A percentile compares a stretch with the other conserved stretches of the same genome.
phyloP scores from a whole-genome alignment of 1,140 invertebrate genomes.

The Phymorhynchus buccinoides region DNA sequence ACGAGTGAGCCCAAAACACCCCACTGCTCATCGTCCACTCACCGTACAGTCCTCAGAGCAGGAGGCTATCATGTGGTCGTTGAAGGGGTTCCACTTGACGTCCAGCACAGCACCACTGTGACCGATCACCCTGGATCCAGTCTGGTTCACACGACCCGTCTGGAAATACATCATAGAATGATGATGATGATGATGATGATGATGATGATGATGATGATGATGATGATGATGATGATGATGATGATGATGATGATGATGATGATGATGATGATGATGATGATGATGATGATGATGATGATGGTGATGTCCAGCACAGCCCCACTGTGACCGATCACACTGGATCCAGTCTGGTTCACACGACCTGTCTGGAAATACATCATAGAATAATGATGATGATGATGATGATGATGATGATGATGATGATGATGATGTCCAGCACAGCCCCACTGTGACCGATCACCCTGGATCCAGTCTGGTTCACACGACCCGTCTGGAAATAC shows the following conservation, averaged over 20 bases:
- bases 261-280: neutral
- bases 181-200: constrained; percentile 35
- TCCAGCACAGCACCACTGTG: constrained; percentile 72
- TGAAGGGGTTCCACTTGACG: constrained; percentile 73
- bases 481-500: constrained; percentile 68
- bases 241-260: neutral
- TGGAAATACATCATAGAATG: constrained; percentile 47
- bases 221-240: constrained; percentile 31
- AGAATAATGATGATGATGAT: constrained; percentile 9
- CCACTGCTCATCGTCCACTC: no score
- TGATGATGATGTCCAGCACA: constrained; percentile 25
- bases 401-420: constrained; percentile 43
- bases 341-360: constrained; percentile 66
- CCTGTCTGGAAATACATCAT: constrained; percentile 64
- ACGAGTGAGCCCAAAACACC: neutral
- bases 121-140: constrained; percentile 67
- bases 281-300: neutral
- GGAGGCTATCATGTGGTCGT: constrained; percentile 72
- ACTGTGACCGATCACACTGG: constrained; percentile 59
- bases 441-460: constrained; percentile 54
- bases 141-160: constrained; percentile 70
- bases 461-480: constrained; percentile 65
- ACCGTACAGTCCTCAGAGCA: constrained; percentile 71
- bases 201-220: constrained; percentile 44
- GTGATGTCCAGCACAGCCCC: no score